Base-by-base conservation (phyloP, 2,888 invertebrate genomes). In the Uloborus plumipes region DNA sequence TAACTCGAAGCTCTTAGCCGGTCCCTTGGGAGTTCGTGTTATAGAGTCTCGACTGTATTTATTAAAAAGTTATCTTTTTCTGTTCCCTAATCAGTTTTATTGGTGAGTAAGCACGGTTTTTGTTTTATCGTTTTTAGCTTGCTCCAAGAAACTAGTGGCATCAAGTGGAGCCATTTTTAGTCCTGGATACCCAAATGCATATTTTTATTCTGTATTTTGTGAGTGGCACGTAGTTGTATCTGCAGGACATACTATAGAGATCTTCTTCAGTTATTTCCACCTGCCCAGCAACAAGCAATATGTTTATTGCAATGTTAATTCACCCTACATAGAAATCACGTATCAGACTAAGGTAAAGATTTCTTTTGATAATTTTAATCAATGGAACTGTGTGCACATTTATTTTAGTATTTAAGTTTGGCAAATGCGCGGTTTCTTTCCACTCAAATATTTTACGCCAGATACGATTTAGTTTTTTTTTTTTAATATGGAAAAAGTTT, bases 151-250 rank as follows among this genome's bases (percentile, higher is more conserved):
- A 18, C 1, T 55, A 2, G 18, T 18, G 20, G 6, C 55, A 18
- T 18, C 16, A 18, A 20, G 11, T 55, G 55, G 55, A 55, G 16
- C n/a, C 7, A n/a, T 55, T 55, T n/a, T n/a, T 7, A 55, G 20
- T 16, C 55, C 55, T 55, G 55, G 55, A n/a, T 55, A 55, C n/a
- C 55, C 55, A 55, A n/a, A 55, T 55, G 55, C 55, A 9, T 55
- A 55, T 20, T 18, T 55, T n/a, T 16, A 55, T 16, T n/a, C 18
- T 14, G 16, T n/a, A 18, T 20, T 55, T 55, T 55, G 55, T 15
- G 55, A 55, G 55, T 55, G 55, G 55, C n/a, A 18, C 20, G 13
- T 55, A 16, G 1, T 55, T 55, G 55, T 55, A 55, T 20, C 55
- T 6, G n/a, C n/a, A 2, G 55, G 55, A 9, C 55, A 16, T 20